Evolutionary conservation across 2,113 vertebrate species (phyloP).

Genomic region (Hirundichthys speculiger): DNA sequence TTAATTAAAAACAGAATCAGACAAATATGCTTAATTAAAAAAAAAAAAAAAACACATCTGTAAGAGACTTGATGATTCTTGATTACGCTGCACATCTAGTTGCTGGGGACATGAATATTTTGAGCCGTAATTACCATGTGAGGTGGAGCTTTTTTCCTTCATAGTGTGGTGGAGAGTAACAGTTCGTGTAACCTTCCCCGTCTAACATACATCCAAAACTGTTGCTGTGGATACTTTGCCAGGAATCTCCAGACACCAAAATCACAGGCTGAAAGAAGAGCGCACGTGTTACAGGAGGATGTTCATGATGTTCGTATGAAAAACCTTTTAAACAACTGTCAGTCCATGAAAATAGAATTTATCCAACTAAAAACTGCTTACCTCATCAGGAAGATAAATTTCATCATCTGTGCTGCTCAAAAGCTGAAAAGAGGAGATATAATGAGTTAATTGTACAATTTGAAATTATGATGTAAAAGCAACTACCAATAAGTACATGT

Average conservation of each 20-base stretch:
- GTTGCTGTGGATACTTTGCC: slow-evolving; percentile 55
- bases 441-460: background rate
- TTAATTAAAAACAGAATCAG: background rate
- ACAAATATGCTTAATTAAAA: background rate
- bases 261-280: slow-evolving; percentile 62
- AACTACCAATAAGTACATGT: background rate
- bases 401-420: slow-evolving; percentile 78
- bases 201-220: slow-evolving; percentile 60
- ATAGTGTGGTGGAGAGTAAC: slow-evolving; percentile 60
- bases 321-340: background rate
- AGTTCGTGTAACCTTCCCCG: slow-evolving; percentile 59
- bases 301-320: background rate
- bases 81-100: too few species aligned
- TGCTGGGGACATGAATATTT: background rate
- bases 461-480: background rate
- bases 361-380: slow-evolving; percentile 11
- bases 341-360: too few species aligned
- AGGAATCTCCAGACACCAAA: slow-evolving; percentile 57
- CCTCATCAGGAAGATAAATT: slow-evolving; percentile 71
- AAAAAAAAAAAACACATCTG: background rate
- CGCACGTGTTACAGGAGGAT: background rate
- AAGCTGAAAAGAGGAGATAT: slow-evolving; percentile 63
- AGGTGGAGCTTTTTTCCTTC: slow-evolving; percentile 46
- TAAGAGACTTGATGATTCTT: too few species aligned
- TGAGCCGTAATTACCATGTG: slow-evolving; percentile 53